Base-by-base conservation (phyloP, 2,113 vertebrate species). In the Osmerus mordax region DNA sequence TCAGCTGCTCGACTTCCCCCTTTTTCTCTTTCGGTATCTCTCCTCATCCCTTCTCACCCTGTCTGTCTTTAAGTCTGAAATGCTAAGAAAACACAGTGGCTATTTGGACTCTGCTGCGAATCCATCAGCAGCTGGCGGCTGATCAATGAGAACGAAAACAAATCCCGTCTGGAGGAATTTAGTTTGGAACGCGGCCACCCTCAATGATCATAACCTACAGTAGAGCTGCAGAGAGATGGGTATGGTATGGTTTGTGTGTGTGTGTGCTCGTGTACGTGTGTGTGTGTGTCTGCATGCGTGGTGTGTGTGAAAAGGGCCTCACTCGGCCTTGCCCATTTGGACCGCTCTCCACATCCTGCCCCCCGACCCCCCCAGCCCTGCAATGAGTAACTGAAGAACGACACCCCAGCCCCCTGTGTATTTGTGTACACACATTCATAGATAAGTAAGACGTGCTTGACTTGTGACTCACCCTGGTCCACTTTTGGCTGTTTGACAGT, bases 141-240 rank as follows among this genome's bases (percentile, higher is more conserved):
- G 87, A 92, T 91, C 89, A 90, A 86, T 90, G 85, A 82, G 81
- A 91, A 91, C 81, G 81, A 91, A 90, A 91, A 90, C 87, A 91
- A 91, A 88, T 84, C 67, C 36, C 70, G 62, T 81, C 87, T 81
- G 86, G 78, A 89, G 79, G 88, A 90, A 90, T 89, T 83, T 84
- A 70, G 77, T 82, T 86, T 88, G 78, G 68, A 86, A 85, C 76
- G 81, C 78, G 54, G 52, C 67, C 21, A 18, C 15, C 29, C 75
- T 25, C 76, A 70, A 54, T 68, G 79, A 77, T 86, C 79, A 75
- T 82, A 86, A 77, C 74, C 73, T 58, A 72, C 14, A 65, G 64
- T 79, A 5, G 4, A 63, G 80, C 72, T 76, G 69, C 75, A 53
- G 65, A 84, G 60, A 65, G 80, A 82, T 80, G 85, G 51, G 70